Evolutionary conservation across 2,888 invertebrate species (phyloP), one percentile per base, ranked within the genome.

Genomic region (Perdita meconis): DNA sequence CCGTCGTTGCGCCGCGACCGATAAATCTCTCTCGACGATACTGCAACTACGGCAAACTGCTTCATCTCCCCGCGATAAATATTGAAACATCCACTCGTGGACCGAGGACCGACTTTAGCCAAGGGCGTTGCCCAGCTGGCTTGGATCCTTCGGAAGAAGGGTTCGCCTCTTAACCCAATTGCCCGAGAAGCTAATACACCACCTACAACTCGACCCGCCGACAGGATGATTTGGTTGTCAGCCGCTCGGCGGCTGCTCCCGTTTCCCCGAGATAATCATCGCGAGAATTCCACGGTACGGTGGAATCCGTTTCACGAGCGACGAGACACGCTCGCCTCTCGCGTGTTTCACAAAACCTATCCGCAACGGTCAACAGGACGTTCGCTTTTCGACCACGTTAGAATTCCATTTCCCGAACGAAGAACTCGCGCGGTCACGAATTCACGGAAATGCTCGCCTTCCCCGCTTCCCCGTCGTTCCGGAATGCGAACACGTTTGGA

Each of bases 1-100:
- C 50, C 70, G 30, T 56, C 42, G 55, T 60, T 59, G 40, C 64
- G 51, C 51, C 55, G 64, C 66, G 70, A 61, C 66, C n/a, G n/a
- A n/a, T n/a, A n/a, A n/a, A n/a, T n/a, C n/a, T 70, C 59, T 76
- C 68, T 34, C 60, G 68, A 66, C 36, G 71, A 73, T 68, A 47
- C 64, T 38, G 67, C 56, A 74, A 71, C 68, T 56, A 68, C 56
- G 72, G 67, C 53, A 78, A 83, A 70, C 75, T 73, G 60, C 70
- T 78, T 65, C 73, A 47, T n/a, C n/a, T n/a, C n/a, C 40, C 51
- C 38, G 24, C 59, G 76, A 79, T 84, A 84, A 83, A 83, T 81
- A 81, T 76, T 79, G 68, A 64, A 81, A 70, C 44, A 72, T 47
- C 50, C 74, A 66, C 70, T 80, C 57, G 55, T 59, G 26, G 19